Evolutionary conservation across 2,888 invertebrate species (phyloP).

Genomic region (Sarcophaga carnaria): DNA sequence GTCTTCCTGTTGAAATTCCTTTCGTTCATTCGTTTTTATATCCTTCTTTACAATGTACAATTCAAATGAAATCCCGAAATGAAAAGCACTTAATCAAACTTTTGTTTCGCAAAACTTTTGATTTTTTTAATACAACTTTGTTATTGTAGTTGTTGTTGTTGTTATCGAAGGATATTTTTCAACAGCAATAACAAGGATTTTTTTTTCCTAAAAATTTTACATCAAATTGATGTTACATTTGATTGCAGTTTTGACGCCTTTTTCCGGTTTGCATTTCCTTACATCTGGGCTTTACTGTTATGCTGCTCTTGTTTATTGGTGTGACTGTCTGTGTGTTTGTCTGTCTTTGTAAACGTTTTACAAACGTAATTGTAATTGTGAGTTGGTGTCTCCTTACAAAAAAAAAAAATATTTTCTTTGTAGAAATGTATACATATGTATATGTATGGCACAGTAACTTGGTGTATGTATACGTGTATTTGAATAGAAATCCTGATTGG

Average conservation of each 20-base stretch:
- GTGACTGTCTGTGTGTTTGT: not conserved
- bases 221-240: constrained; percentile 62
- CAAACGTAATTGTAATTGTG: not conserved
- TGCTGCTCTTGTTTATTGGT: not conserved
- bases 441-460: not conserved
- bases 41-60: not conserved
- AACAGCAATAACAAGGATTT: not conserved
- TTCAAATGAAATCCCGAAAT: not conserved
- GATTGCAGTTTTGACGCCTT: constrained; percentile 66
- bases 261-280: constrained; percentile 64
- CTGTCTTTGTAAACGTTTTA: not conserved
- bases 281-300: constrained; percentile 39
- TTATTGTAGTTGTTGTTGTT: not conserved
- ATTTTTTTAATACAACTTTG: constrained; percentile 13
- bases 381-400: not conserved
- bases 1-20: not conserved
- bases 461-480: not conserved
- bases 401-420: constrained; percentile 1
- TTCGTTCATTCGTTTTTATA: not conserved
- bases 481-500: constrained; percentile 13
- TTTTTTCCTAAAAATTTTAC: not conserved
- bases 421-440: not conserved
- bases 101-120: constrained; percentile 4
- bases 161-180: not conserved
- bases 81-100: constrained; percentile 50